Evolutionary conservation across 2,113 vertebrate genomes (phyloP).

Genomic region (Ondatra zibethicus): DNA sequence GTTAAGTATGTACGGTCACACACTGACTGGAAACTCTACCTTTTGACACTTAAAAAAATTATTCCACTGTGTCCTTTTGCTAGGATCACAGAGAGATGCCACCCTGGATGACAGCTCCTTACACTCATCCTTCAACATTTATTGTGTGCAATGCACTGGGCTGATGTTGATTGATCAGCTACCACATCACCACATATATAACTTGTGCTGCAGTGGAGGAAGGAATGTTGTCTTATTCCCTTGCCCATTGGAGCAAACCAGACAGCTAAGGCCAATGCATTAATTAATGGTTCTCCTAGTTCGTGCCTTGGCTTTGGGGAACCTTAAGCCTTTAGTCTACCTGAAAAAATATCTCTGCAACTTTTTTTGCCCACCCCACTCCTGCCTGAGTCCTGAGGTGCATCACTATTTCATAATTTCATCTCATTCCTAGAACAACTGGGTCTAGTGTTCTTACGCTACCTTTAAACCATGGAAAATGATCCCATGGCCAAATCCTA

Average conservation of each 20-base stretch:
- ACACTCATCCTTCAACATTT: slow-evolving; percentile 12
- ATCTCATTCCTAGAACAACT: not conserved
- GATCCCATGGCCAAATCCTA: not conserved
- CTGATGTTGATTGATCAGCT: not conserved
- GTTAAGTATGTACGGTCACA: slow-evolving; percentile 28
- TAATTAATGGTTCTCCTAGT: not conserved
- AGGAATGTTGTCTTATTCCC: slow-evolving; percentile 27
- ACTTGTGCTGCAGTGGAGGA: slow-evolving; percentile 3
- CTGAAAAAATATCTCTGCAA: slow-evolving; percentile 28
- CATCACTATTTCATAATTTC: not conserved
- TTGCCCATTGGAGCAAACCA: not conserved
- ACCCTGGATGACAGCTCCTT: not conserved
- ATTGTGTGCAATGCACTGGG: not conserved
- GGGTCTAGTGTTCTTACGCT: not conserved
- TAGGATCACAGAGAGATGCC: not conserved
- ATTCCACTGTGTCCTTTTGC: not conserved
- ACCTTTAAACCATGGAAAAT: slow-evolving; percentile 20
- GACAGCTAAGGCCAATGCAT: not conserved
- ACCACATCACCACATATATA: not conserved
- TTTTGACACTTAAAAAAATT: not conserved
- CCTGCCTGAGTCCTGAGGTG: not conserved
- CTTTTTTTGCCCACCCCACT: not conserved
- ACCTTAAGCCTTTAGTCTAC: slow-evolving; percentile 24
- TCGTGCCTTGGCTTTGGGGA: not conserved
- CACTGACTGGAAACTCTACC: not conserved